phyloP scores from a whole-genome alignment of 1,140 invertebrate genomes.

The Lucilia sericata region DNA sequence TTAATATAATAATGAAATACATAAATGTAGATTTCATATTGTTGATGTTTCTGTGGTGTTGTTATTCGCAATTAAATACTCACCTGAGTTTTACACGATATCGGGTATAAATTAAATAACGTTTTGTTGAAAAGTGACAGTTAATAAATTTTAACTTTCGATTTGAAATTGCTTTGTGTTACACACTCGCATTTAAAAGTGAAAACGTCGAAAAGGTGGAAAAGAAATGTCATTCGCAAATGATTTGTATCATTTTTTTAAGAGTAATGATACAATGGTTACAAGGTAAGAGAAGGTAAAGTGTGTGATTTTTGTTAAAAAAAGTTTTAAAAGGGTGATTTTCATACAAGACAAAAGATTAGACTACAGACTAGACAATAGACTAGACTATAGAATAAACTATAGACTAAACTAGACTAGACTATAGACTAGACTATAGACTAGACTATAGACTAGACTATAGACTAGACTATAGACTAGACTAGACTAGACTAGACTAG shows the following conservation, averaged over 20 bases:
- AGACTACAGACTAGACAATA: too few species aligned
- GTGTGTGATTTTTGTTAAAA: too few species aligned
- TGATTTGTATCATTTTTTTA: conserved; percentile 21
- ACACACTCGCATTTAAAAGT: background rate
- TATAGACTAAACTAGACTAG: too few species aligned
- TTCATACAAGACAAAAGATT: too few species aligned
- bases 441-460: too few species aligned
- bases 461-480: too few species aligned
- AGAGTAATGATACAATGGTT: background rate
- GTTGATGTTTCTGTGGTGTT: background rate
- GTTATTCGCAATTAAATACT: background rate
- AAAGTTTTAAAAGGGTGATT: too few species aligned
- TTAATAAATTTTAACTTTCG: conserved; percentile 5
- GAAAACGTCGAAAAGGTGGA: background rate
- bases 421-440: too few species aligned
- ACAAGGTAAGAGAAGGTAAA: background rate
- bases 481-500: too few species aligned
- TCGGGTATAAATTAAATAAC: background rate
- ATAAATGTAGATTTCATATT: background rate
- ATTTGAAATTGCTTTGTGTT: background rate
- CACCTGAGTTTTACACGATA: background rate
- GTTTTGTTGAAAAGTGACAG: background rate
- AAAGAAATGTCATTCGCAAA: background rate
- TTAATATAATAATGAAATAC: background rate
- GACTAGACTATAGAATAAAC: too few species aligned